phyloP scores from a whole-genome alignment of 2,113 vertebrate species.

The Pollimyrus isidori region DNA sequence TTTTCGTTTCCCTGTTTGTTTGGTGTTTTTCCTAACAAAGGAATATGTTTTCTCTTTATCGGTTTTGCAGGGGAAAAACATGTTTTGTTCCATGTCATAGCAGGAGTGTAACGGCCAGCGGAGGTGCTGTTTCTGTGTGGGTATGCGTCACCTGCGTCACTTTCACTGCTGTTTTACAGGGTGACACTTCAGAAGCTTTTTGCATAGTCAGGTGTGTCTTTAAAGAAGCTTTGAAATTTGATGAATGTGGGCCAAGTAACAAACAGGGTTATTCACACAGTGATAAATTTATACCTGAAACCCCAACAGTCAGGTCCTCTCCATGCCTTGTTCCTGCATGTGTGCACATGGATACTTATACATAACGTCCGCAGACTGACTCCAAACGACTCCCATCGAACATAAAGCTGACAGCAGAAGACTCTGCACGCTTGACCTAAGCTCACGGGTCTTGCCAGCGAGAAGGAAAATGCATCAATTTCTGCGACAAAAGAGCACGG shows the following conservation, averaged over 20 bases:
- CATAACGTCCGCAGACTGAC: neutral
- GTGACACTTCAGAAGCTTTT: conserved; percentile 1
- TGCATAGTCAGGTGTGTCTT: neutral
- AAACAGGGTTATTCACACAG: neutral
- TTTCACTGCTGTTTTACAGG: neutral
- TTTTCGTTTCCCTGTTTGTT: neutral
- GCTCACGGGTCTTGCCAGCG: neutral
- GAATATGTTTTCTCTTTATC: neutral
- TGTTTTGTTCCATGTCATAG: neutral
- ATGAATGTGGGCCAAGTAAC: neutral
- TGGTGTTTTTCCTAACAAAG: neutral
- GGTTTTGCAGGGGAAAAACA: neutral
- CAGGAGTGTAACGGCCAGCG: neutral
- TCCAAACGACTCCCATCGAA: neutral
- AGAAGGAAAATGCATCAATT: conserved; percentile 6
- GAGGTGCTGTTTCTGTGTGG: neutral
- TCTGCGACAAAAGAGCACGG: neutral
- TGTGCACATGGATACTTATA: neutral
- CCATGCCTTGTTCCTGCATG: neutral
- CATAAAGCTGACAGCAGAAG: neutral
- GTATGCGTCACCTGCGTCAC: neutral
- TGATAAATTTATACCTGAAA: conserved; percentile 17
- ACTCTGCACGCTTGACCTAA: neutral
- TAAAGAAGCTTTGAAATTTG: conserved; percentile 13
- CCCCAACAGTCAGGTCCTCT: neutral